phyloP scores from a whole-genome alignment of 1,140 invertebrate species.

The Parasteatoda tepidariorum region DNA sequence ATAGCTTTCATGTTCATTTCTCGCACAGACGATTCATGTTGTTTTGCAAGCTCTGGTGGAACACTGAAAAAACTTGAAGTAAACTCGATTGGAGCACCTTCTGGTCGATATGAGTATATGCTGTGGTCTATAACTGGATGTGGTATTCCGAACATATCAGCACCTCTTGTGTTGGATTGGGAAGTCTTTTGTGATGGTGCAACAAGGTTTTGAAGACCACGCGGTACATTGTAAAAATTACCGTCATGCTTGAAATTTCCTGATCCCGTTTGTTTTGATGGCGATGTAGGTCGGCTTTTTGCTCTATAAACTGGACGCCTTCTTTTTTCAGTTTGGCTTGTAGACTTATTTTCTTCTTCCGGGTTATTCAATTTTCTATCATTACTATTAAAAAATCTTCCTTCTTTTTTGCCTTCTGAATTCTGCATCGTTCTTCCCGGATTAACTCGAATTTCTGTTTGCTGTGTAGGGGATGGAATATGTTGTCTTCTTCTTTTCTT shows the following conservation, averaged over 20 bases:
- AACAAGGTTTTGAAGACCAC: slow-evolving; percentile 28
- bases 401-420: background rate
- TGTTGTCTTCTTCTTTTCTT: slow-evolving; percentile 4
- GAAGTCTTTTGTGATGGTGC: slow-evolving; percentile 2
- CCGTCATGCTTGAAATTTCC: slow-evolving; percentile 16
- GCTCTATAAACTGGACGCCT: background rate
- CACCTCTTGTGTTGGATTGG: background rate
- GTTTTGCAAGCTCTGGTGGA: slow-evolving; percentile 22
- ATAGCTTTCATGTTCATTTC: slow-evolving; percentile 46
- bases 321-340: background rate
- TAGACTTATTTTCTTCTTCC: background rate
- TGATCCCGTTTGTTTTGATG: background rate
- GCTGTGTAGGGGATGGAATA: slow-evolving; percentile 26
- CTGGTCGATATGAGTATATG: slow-evolving; percentile 25
- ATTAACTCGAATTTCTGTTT: slow-evolving; percentile 12
- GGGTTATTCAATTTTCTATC: background rate
- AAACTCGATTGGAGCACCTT: slow-evolving; percentile 22
- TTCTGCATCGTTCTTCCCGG: background rate
- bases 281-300: background rate
- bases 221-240: slow-evolving; percentile 44
- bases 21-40: slow-evolving; percentile 30
- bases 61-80: slow-evolving; percentile 45
- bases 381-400: background rate
- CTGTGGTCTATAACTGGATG: slow-evolving; percentile 34
- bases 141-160: slow-evolving; percentile 54